Conservation (phyloP, 2,888 invertebrate genomes). For the Frankliniella intonsa region DNA sequence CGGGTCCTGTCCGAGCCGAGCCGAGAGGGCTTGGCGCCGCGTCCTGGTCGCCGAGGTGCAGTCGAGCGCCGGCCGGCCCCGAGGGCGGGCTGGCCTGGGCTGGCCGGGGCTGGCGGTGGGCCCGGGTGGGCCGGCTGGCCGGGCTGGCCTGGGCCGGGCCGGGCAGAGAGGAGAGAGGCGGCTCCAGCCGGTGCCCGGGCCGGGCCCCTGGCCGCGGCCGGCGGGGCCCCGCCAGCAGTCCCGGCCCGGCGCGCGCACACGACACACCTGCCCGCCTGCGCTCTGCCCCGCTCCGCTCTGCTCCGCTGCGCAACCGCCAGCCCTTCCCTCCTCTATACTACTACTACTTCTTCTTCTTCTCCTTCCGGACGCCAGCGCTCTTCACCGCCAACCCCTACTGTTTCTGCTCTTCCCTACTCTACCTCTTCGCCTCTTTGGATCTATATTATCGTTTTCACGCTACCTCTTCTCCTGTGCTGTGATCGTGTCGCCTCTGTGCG, state of each 20-base stretch:
- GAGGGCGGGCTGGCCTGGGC: background rate
- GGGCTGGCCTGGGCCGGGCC: background rate
- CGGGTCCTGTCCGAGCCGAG: too few species aligned
- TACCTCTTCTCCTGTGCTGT: background rate
- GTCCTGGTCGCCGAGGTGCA: background rate
- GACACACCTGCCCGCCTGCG: background rate
- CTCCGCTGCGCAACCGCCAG: background rate
- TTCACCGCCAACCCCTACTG: background rate
- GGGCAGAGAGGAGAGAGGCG: too few species aligned
- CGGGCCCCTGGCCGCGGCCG: too few species aligned
- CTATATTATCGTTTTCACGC: background rate
- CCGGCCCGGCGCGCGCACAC: too few species aligned
- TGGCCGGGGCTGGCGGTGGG: background rate
- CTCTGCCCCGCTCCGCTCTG: background rate
- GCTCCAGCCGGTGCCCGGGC: too few species aligned
- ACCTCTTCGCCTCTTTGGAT: background rate
- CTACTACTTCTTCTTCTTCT: background rate
- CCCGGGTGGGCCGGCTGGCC: background rate
- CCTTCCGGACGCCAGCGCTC: background rate
- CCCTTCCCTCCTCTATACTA: background rate
- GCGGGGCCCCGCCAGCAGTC: too few species aligned
- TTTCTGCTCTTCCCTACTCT: background rate
- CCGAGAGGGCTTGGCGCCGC: too few species aligned
- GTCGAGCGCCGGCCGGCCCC: conserved; percentile 1
- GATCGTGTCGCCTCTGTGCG: background rate